These are phyloP conservation scores for Erpetoichthys calabaricus DNA, from an alignment of 2,797 vertebrate genomes.

Conservation along the genomic window DNA sequence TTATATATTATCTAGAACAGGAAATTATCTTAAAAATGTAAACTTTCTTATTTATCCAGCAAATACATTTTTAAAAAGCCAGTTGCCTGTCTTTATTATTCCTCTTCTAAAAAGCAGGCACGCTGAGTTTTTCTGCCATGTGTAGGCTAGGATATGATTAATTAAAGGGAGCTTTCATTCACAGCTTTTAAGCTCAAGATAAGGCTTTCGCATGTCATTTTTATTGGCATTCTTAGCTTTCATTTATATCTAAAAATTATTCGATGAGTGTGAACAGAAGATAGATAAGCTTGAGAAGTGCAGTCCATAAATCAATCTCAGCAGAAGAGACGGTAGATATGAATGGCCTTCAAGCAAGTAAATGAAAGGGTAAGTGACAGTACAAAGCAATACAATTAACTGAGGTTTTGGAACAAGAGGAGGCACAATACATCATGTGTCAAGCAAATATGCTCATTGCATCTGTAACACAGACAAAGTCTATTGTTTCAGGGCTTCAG, in stretches of 20 bases:
- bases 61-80: background rate
- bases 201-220: conserved; percentile 14
- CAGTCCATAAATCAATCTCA: conserved; percentile 43
- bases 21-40: no score
- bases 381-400: conserved; percentile 48
- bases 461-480: background rate
- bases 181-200: conserved; percentile 6
- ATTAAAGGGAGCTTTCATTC: conserved; percentile 21
- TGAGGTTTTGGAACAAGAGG: conserved; percentile 25
- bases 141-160: conserved; percentile 11
- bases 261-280: conserved; percentile 18
- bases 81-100: background rate
- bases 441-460: background rate
- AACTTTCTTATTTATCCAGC: no score
- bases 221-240: conserved; percentile 14
- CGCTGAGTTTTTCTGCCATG: conserved; percentile 10
- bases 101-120: background rate
- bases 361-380: conserved; percentile 34
- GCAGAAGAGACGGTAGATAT: conserved; percentile 20
- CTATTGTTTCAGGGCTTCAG: background rate
- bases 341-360: conserved; percentile 22
- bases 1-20: no score
- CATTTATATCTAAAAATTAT: conserved; percentile 23
- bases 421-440: conserved; percentile 30
- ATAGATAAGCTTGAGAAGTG: conserved; percentile 26